phyloP scores from a whole-genome alignment of 1,140 invertebrate species.

The Stratiolaelaps scimitus region DNA sequence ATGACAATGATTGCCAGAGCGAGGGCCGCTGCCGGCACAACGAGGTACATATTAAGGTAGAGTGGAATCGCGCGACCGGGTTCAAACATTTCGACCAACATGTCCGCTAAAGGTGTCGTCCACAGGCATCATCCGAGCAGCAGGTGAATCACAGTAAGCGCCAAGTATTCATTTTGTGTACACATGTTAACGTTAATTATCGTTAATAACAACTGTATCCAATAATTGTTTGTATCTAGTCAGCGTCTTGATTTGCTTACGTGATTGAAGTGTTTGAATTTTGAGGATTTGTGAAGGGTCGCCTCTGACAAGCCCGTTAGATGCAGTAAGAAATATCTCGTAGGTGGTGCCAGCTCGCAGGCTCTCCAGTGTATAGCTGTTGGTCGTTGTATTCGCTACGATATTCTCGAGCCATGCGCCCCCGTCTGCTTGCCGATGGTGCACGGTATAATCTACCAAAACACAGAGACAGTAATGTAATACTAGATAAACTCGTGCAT shows the following conservation, averaged over 20 bases:
- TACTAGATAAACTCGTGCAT: too few relatives aligned
- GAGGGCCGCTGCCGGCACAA: constrained; percentile 10
- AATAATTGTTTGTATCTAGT: too few relatives aligned
- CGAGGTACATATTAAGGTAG: constrained; percentile 25
- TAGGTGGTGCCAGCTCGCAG: constrained; percentile 13
- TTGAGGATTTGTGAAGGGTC: constrained; percentile 24
- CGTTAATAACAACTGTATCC: too few relatives aligned
- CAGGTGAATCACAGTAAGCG: not conserved
- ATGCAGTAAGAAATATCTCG: constrained; percentile 21
- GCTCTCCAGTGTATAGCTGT: constrained; percentile 6
- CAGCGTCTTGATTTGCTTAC: not conserved
- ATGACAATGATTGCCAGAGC: constrained; percentile 15
- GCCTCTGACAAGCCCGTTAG: not conserved
- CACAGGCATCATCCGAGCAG: not conserved
- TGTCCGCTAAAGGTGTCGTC: constrained; percentile 6
- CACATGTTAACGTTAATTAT: too few relatives aligned
- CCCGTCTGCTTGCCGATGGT: constrained; percentile 19
- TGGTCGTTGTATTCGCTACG: not conserved
- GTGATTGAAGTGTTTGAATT: constrained; percentile 1
- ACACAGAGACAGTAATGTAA: too few relatives aligned
- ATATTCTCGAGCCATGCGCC: constrained; percentile 14
- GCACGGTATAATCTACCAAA: not conserved
- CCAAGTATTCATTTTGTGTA: too few relatives aligned
- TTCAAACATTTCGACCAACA: constrained; percentile 12
- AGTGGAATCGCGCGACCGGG: not conserved